A percentile compares a stretch with the other conserved stretches of the same genome.
phyloP scores from a whole-genome alignment of 1,140 invertebrate genomes.

The Aricia agestis region DNA sequence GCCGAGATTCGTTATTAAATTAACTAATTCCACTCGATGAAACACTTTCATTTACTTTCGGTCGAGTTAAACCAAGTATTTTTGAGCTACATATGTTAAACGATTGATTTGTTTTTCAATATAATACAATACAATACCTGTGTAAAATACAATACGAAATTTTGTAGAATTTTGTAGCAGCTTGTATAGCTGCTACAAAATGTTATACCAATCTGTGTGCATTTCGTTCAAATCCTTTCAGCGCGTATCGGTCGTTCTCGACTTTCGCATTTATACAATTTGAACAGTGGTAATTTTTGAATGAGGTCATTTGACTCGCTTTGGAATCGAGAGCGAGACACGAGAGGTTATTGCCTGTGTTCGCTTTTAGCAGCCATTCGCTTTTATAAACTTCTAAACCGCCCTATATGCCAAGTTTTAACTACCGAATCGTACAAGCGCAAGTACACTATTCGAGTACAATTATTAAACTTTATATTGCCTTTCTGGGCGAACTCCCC shows the following conservation, averaged over 20 bases:
- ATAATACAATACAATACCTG: too few relatives aligned
- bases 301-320: neutral
- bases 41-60: conserved; percentile 11
- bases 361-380: neutral
- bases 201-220: neutral
- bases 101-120: too few relatives aligned
- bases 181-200: neutral
- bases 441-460: neutral
- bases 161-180: too few relatives aligned
- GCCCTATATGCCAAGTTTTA: conserved; percentile 1
- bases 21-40: neutral
- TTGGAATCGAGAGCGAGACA: neutral
- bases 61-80: neutral
- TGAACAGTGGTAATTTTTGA: neutral
- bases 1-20: neutral
- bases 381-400: conserved; percentile 3
- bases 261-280: neutral
- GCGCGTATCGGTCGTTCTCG: too few relatives aligned
- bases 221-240: neutral
- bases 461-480: neutral
- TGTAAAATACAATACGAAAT: too few relatives aligned
- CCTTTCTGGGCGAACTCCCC: neutral
- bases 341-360: neutral
- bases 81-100: too few relatives aligned
- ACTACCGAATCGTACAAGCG: neutral